Evolutionary conservation across 2,797 vertebrate genomes (phyloP).

Genomic region (Oryzias dopingdopingensis): DNA sequence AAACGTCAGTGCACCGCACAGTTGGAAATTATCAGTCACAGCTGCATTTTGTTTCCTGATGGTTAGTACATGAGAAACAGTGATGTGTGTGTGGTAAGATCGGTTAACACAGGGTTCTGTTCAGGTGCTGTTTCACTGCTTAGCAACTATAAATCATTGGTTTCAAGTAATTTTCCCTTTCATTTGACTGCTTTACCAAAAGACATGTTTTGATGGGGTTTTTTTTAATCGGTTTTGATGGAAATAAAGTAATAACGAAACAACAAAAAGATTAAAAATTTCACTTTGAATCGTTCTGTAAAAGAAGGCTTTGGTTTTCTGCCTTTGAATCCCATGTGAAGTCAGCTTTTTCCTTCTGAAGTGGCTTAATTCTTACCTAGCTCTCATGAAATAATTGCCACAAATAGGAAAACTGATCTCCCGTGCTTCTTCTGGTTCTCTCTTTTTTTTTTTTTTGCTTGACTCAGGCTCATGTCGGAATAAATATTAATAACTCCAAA

Average conservation of each 20-base stretch:
- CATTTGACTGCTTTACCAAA: conserved; percentile 20
- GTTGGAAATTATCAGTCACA: conserved; percentile 28
- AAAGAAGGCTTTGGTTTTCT: conserved; percentile 59
- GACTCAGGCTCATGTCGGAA: conserved; percentile 77
- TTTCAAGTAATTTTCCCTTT: conserved; percentile 45
- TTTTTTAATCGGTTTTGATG: conserved; percentile 35
- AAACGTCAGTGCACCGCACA: not conserved
- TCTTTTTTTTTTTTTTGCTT: conserved; percentile 40
- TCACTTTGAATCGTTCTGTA: conserved; percentile 68
- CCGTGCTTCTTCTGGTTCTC: conserved; percentile 70
- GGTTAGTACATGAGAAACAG: conserved; percentile 4
- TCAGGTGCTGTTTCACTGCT: conserved; percentile 27
- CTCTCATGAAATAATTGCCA: conserved; percentile 79
- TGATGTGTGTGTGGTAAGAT: conserved; percentile 2
- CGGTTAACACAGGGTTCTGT: conserved; percentile 38
- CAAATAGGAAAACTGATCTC: conserved; percentile 79
- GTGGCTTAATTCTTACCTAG: conserved; percentile 77
- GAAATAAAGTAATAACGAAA: conserved; percentile 41
- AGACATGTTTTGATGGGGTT: conserved; percentile 32
- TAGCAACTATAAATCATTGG: conserved; percentile 26
- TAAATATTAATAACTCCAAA: conserved; percentile 83
- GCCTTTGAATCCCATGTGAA: conserved; percentile 70
- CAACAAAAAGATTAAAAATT: conserved; percentile 54
- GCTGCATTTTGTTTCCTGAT: conserved; percentile 32
- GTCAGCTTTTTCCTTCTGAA: conserved; percentile 67